Conservation (phyloP, 1,140 invertebrate genomes). For the Hylaeus anthracinus region DNA sequence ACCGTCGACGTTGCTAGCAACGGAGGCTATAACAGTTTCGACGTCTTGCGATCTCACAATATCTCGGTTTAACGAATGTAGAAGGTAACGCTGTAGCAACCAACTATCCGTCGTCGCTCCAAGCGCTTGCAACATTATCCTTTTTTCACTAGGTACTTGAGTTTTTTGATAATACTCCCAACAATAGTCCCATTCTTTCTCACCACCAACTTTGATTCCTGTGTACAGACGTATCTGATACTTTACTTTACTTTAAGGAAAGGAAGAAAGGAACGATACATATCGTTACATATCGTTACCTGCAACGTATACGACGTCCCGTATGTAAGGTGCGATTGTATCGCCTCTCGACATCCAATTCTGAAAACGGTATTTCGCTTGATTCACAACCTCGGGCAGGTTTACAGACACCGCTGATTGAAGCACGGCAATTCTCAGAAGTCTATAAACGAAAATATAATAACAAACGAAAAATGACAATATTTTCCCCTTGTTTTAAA, state of each 20-base stretch:
- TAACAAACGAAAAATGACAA: neutral
- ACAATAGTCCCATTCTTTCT: conserved; percentile 88
- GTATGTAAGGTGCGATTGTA: conserved; percentile 86
- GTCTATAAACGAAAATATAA: conserved; percentile 69
- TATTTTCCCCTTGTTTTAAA: too few relatives aligned
- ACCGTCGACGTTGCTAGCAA: conserved; percentile 87
- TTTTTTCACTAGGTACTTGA: conserved; percentile 86
- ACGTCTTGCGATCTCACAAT: conserved; percentile 87
- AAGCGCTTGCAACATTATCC: conserved; percentile 86
- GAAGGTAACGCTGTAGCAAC: conserved; percentile 87
- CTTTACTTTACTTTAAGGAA: too few relatives aligned
- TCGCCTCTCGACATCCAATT: conserved; percentile 85
- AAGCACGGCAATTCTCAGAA: conserved; percentile 83
- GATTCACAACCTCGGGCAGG: conserved; percentile 83
- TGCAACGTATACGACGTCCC: conserved; percentile 88
- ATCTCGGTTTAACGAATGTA: conserved; percentile 84
- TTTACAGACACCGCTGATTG: conserved; percentile 84
- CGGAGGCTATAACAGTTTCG: conserved; percentile 84
- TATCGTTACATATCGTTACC: conserved; percentile 75
- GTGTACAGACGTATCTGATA: neutral
- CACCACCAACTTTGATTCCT: conserved; percentile 84
- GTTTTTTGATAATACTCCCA: conserved; percentile 87
- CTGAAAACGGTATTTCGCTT: conserved; percentile 84
- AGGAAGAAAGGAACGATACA: too few relatives aligned
- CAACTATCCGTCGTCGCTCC: conserved; percentile 87